Percentiles rank a stretch among this genome's conserved stretches.
Conservation (phyloP, 2,888 invertebrate genomes). For the Stramonita haemastoma region DNA sequence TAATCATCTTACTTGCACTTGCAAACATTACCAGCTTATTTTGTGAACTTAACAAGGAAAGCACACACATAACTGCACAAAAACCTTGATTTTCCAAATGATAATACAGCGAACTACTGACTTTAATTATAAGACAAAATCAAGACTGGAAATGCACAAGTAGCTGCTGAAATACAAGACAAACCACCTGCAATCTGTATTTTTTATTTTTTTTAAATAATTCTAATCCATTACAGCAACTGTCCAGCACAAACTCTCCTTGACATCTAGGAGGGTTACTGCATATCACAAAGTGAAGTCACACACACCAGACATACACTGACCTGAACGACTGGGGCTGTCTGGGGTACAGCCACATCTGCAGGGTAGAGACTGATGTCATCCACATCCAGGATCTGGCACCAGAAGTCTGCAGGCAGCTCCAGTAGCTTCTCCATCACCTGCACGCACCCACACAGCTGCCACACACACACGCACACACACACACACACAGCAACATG, state of each 20-base stretch:
- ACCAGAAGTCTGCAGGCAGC: constrained; percentile 68
- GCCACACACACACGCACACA: not conserved
- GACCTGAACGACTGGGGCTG: constrained; percentile 42
- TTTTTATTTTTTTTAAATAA: not conserved
- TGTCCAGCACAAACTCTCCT: not conserved
- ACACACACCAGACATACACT: not conserved
- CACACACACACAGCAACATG: not conserved
- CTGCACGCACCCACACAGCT: constrained; percentile 47
- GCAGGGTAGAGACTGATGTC: constrained; percentile 61
- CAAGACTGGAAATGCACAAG: too few species aligned
- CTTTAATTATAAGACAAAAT: too few species aligned
- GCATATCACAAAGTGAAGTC: not conserved
- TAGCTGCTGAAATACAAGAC: too few species aligned
- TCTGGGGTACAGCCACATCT: constrained; percentile 52
- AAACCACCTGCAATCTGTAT: not conserved
- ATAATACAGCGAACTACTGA: too few species aligned
- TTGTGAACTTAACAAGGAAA: too few species aligned
- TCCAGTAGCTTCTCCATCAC: constrained; percentile 68
- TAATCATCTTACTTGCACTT: too few species aligned
- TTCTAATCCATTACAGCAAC: constrained; percentile 1
- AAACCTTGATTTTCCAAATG: too few species aligned
- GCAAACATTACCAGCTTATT: too few species aligned
- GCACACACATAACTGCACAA: too few species aligned
- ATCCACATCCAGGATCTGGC: constrained; percentile 63
- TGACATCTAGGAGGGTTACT: too few species aligned